Evolutionary conservation across 2,113 vertebrate species (phyloP).

Genomic region (Sphyrna mokarran): DNA sequence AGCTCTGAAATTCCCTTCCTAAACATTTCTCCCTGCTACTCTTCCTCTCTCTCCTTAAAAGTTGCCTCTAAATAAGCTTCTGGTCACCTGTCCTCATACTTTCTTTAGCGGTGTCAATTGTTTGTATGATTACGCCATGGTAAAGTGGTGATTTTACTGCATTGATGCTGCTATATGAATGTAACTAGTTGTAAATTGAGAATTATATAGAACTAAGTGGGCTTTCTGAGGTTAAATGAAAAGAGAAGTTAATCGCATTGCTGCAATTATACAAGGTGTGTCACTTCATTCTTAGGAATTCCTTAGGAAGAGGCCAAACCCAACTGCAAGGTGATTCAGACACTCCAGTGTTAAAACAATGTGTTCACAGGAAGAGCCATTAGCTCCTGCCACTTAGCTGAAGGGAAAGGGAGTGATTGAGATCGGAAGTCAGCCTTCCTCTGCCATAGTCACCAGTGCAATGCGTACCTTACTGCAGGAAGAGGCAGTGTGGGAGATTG

Average conservation of each 20-base stretch:
- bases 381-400: neutral
- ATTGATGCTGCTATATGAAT: neutral
- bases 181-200: neutral
- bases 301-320: neutral
- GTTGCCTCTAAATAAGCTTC: neutral
- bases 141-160: neutral
- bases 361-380: slow-evolving; percentile 21
- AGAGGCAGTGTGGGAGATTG: neutral
- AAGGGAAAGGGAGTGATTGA: slow-evolving; percentile 33
- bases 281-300: neutral
- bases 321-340: slow-evolving; percentile 5
- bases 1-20: neutral
- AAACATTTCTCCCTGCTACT: neutral
- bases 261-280: neutral
- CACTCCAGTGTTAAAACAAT: neutral
- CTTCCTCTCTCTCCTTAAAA: neutral
- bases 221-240: neutral
- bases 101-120: neutral
- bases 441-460: neutral
- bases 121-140: neutral
- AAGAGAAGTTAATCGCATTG: neutral
- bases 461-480: neutral
- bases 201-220: neutral
- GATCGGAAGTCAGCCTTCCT: slow-evolving; percentile 17
- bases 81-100: neutral